Conservation (phyloP, 2,797 vertebrate genomes). For the Gymnoscopelus braueri region DNA sequence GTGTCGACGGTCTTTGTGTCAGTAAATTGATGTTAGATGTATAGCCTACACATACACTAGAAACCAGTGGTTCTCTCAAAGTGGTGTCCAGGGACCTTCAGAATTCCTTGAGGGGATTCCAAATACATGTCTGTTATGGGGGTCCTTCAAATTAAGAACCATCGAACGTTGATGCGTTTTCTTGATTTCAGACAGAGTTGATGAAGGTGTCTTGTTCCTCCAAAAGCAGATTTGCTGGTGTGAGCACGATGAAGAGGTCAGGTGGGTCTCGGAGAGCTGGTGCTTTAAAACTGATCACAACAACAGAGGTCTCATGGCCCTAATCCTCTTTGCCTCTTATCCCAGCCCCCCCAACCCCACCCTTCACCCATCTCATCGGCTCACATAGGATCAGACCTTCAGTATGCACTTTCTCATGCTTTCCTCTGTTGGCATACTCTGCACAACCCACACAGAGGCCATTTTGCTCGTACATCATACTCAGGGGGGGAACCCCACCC, state of each 20-base stretch:
- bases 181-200: background rate
- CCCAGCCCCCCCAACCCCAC: slow-evolving; percentile 67
- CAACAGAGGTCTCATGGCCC: slow-evolving; percentile 77
- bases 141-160: too few relatives aligned
- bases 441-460: slow-evolving; percentile 24
- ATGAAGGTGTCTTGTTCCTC: slow-evolving; percentile 36
- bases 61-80: too few relatives aligned
- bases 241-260: slow-evolving; percentile 66
- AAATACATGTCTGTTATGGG: too few relatives aligned
- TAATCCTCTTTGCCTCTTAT: slow-evolving; percentile 81
- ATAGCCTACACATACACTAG: too few relatives aligned
- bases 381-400: slow-evolving; percentile 68
- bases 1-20: too few relatives aligned
- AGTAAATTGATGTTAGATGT: background rate
- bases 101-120: too few relatives aligned
- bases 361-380: slow-evolving; percentile 72
- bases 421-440: slow-evolving; percentile 57
- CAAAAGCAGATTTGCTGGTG: slow-evolving; percentile 56
- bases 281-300: slow-evolving; percentile 79
- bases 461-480: background rate
- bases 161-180: background rate
- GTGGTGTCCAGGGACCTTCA: too few relatives aligned
- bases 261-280: slow-evolving; percentile 66
- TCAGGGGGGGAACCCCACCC: background rate
- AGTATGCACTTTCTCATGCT: slow-evolving; percentile 66